Percentiles rank a stretch among this genome's conserved stretches.
Evolutionary conservation across 2,888 invertebrate species (phyloP).

Genomic region (Nomada fucata): DNA sequence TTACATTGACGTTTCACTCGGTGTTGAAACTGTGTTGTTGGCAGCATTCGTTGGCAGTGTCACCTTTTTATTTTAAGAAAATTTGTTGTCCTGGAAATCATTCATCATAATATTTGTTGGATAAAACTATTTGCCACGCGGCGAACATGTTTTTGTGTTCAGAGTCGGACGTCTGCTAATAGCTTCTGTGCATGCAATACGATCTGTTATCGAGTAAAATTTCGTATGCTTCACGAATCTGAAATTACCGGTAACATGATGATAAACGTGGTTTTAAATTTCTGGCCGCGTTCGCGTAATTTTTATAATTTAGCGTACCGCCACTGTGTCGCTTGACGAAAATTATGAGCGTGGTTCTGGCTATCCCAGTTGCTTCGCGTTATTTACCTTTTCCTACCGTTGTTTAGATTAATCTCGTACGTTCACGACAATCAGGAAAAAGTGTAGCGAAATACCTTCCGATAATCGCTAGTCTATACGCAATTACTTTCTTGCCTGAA

Average conservation of each 20-base stretch:
- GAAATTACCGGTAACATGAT: constrained; percentile 11
- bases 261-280: neutral
- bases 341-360: neutral
- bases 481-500: neutral
- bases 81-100: no score
- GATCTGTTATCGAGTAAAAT: constrained; percentile 16
- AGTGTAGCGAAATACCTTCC: neutral
- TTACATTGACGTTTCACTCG: no score
- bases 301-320: neutral
- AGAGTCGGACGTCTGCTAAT: neutral
- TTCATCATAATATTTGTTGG: no score
- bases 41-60: no score
- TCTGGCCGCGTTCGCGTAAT: neutral
- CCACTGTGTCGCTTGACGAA: neutral
- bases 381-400: no score
- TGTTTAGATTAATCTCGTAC: no score
- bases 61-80: no score
- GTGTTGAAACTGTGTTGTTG: no score
- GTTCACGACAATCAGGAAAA: neutral
- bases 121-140: no score
- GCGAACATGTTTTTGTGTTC: no score
- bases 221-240: constrained; percentile 25
- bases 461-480: neutral
- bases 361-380: no score
- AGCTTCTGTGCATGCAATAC: constrained; percentile 19